Evolutionary conservation across 1,140 invertebrate species (phyloP), one percentile per base, ranked within the genome.

Genomic region (Notospermus geniculatus): DNA sequence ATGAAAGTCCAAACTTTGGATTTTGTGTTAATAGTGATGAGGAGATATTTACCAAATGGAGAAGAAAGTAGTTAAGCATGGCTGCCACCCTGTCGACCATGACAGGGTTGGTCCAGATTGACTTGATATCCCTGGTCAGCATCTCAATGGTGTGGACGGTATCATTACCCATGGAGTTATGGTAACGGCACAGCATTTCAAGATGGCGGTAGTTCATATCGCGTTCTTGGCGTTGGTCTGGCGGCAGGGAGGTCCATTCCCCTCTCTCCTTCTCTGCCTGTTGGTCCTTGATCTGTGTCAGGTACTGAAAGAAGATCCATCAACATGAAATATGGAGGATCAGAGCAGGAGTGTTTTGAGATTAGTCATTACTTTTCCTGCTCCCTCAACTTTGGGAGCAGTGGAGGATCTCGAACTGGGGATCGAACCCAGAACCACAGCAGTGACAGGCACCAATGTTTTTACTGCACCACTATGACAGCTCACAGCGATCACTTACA

Each of bases 21-120:
- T 43, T 43, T 13, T 43, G 39, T 19, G 19, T 43, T 13, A 43
- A 43, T 43, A 43, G 19, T 43, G 19, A 43, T 13, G 52, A 60
- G 4, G 19, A 60, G 23, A 54, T 43, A 68, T 92, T 91, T 50
- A 95, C 93, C 53, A 98, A 83, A 80, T 95, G 88, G 22, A 91
- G 78, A 7, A 98, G 80, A 75, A 98, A 95, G 82, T 97, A 96
- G 82, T 97, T 98, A 25, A 98, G 84, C 94, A 97, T 97, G 15
- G 90, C 86, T 4, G 93, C 93, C 55, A 97, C 89, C 27, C 95
- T 86, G 79, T 97, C 93, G 0, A 96, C 92, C 84, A 98, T 90
- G 11, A 91, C 91, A 9, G 87, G 85, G 79, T 97, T 92, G 71
- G 90, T 93, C 81, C 97, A 95, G 25, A 96, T 91, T 1, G 88